These are phyloP conservation scores for Polypedilum vanderplanki DNA, from an alignment of 1,140 invertebrate species.

Conservation along the genomic window DNA sequence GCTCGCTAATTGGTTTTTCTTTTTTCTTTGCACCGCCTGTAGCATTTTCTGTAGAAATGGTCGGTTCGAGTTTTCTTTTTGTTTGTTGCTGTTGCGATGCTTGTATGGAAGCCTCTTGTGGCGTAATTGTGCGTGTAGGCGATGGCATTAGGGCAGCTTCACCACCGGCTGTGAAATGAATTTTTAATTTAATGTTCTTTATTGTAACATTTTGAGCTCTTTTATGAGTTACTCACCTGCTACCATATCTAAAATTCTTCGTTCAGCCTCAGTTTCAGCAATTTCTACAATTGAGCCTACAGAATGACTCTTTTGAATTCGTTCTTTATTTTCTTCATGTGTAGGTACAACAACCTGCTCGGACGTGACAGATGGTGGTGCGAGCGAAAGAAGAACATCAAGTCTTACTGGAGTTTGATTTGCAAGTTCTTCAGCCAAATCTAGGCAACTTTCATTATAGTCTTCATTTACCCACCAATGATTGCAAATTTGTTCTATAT, in stretches of 20 bases:
- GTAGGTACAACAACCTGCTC: constrained; percentile 60
- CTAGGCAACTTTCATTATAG: constrained; percentile 74
- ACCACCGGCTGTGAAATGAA: constrained; percentile 38
- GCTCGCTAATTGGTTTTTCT: constrained; percentile 39
- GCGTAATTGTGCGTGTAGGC: constrained; percentile 51
- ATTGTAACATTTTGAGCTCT: constrained; percentile 4
- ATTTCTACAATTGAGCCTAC: constrained; percentile 60
- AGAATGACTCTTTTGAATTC: constrained; percentile 52
- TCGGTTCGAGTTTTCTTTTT: constrained; percentile 63
- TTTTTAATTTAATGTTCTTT: constrained; percentile 15
- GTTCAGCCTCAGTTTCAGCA: constrained; percentile 50
- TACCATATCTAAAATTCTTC: constrained; percentile 60
- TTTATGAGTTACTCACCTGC: constrained; percentile 47
- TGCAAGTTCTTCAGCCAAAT: constrained; percentile 78
- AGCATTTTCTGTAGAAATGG: constrained; percentile 56
- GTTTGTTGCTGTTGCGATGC: constrained; percentile 42
- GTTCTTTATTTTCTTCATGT: constrained; percentile 36
- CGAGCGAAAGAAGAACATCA: constrained; percentile 77
- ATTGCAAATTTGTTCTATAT: constrained; percentile 87
- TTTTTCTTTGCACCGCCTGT: constrained; percentile 52
- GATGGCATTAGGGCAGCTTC: constrained; percentile 49
- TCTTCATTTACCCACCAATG: constrained; percentile 93
- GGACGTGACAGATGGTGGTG: constrained; percentile 57
- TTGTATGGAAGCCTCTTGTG: constrained; percentile 37
- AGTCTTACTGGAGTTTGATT: constrained; percentile 83